These are phyloP conservation scores for Odocoileus hemionus DNA, from an alignment of 2,113 vertebrate species.

Conservation along the genomic window DNA sequence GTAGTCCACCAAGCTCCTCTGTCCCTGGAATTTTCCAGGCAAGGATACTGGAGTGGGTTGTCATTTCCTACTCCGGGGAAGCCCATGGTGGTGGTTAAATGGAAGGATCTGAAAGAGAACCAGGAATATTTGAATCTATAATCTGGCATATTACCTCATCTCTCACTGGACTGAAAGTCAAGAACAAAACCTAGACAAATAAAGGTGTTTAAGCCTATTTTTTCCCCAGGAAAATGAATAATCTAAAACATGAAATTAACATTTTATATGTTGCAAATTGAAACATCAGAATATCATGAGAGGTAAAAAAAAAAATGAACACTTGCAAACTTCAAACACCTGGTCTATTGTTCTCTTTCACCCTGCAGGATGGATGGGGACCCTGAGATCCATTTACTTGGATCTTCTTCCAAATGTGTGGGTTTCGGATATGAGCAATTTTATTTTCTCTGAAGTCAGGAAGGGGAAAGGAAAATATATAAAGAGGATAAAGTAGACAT, in stretches of 20 bases:
- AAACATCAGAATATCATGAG: not conserved
- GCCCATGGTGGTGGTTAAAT: not conserved
- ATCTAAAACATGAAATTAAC: not conserved
- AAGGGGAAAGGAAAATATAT: not conserved
- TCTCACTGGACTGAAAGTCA: not conserved
- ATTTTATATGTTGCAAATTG: not conserved
- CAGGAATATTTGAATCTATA: not conserved
- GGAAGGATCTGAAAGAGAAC: not conserved
- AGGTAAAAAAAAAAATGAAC: not conserved
- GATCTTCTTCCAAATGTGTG: not conserved
- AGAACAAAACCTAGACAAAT: not conserved
- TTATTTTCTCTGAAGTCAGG: not conserved
- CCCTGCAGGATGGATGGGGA: not conserved
- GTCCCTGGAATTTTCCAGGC: not conserved
- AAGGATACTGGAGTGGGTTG: not conserved
- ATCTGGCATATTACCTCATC: not conserved
- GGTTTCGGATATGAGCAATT: not conserved
- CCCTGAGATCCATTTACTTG: not conserved
- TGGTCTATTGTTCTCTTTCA: not conserved
- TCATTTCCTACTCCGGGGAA: not conserved
- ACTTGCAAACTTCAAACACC: not conserved
- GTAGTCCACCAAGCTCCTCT: not conserved
- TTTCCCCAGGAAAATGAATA: not conserved
- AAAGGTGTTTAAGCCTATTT: not conserved
- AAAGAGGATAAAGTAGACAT: not conserved